phyloP scores from a whole-genome alignment of 2,797 vertebrate genomes.

The Capromys pilorides region DNA sequence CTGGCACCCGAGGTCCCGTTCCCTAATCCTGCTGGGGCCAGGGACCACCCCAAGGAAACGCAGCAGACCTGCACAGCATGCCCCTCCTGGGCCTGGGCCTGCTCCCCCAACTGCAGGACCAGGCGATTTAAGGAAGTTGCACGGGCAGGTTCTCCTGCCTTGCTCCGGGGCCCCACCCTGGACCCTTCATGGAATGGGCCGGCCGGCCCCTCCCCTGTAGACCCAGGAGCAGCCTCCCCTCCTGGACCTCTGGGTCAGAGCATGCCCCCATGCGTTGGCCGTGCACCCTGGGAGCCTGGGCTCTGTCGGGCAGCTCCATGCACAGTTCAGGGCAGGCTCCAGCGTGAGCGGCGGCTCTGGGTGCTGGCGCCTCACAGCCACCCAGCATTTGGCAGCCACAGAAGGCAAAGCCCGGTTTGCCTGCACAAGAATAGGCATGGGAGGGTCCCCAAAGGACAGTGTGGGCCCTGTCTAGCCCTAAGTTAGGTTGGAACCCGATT shows the following conservation, averaged over 20 bases:
- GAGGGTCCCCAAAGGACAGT: not conserved
- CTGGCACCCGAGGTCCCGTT: not conserved
- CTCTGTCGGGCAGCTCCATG: not conserved
- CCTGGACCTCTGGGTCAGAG: not conserved
- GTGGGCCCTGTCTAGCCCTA: too few relatives aligned
- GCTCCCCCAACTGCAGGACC: not conserved
- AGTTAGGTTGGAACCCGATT: not conserved
- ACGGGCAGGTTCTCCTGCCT: not conserved
- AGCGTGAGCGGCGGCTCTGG: not conserved
- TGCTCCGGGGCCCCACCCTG: not conserved
- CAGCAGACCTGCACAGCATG: not conserved
- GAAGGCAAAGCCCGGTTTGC: not conserved
- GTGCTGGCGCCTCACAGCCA: not conserved
- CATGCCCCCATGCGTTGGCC: not conserved
- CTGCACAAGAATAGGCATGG: not conserved
- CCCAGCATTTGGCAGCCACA: not conserved
- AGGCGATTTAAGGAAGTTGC: not conserved
- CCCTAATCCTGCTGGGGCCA: not conserved
- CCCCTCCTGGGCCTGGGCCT: not conserved
- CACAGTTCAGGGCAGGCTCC: not conserved
- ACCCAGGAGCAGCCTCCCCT: too few relatives aligned
- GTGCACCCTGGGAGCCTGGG: not conserved
- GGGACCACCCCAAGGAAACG: not conserved
- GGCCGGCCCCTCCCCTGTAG: not conserved
- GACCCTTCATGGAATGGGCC: not conserved